phyloP scores from a whole-genome alignment of 64 coral and sea anemone genomes.

The Stylophora pistillata region DNA sequence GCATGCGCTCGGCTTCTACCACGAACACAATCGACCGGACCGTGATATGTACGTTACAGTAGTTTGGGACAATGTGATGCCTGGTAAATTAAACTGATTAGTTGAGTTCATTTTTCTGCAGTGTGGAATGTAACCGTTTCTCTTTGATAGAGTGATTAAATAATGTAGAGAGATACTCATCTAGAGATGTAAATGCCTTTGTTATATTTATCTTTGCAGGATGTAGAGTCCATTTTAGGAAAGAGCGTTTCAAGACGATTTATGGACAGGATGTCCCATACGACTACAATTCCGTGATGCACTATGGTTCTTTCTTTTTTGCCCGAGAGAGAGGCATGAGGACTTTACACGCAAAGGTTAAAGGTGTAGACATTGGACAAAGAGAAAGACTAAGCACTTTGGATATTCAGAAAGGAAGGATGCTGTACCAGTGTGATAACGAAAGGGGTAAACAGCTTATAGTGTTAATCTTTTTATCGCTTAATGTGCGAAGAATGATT shows the following conservation, averaged over 20 bases:
- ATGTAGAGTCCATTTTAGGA: constrained; percentile 55
- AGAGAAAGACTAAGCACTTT: not conserved
- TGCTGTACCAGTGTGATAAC: constrained; percentile 3
- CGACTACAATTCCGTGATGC: constrained; percentile 87
- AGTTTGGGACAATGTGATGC: constrained; percentile 60
- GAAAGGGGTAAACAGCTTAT: not conserved
- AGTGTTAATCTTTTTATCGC: not conserved
- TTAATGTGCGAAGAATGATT: not conserved
- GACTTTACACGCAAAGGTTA: constrained; percentile 34
- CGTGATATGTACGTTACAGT: constrained; percentile 71
- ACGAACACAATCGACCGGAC: constrained; percentile 85
- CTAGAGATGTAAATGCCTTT: too few relatives aligned
- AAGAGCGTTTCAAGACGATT: constrained; percentile 40
- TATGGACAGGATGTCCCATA: constrained; percentile 48
- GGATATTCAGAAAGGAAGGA: not conserved
- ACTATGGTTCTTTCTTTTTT: constrained; percentile 83
- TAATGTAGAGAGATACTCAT: too few relatives aligned
- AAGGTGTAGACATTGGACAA: constrained; percentile 19
- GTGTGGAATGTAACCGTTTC: not conserved
- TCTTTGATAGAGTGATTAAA: too few relatives aligned
- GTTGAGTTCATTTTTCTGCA: not conserved
- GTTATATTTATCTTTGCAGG: not conserved
- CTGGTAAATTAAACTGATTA: constrained; percentile 20
- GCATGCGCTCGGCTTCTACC: constrained; percentile 81
- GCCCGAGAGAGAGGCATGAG: not conserved